phyloP scores from a whole-genome alignment of 1,140 invertebrate species.

The Diorhabda carinulata region DNA sequence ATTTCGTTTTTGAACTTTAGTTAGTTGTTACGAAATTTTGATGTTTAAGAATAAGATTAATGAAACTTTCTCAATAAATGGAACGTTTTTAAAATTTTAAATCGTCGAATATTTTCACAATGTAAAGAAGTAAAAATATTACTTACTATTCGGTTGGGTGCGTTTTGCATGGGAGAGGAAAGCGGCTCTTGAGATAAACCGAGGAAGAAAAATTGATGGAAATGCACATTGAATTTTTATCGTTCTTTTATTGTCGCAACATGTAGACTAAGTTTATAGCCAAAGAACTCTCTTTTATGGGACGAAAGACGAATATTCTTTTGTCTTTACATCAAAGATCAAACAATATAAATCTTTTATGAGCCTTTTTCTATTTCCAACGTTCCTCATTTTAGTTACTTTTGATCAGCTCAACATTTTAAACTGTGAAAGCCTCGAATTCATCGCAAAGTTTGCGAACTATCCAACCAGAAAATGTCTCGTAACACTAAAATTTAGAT shows the following conservation, averaged over 20 bases:
- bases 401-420: constrained; percentile 8
- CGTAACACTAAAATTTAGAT: no score
- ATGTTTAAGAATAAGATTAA: no score
- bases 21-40: no score
- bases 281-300: constrained; percentile 36
- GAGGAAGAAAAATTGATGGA: constrained; percentile 36
- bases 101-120: neutral
- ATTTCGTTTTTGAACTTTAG: no score
- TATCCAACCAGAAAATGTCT: no score
- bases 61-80: neutral
- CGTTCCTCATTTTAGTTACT: constrained; percentile 12
- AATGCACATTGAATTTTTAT: constrained; percentile 42
- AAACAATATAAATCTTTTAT: constrained; percentile 39
- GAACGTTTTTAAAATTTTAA: neutral
- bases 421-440: neutral
- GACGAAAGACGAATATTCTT: constrained; percentile 30
- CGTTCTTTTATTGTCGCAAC: constrained; percentile 42
- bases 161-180: constrained; percentile 25
- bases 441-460: no score
- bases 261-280: constrained; percentile 39
- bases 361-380: constrained; percentile 11
- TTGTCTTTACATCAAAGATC: constrained; percentile 37
- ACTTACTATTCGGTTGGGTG: constrained; percentile 13
- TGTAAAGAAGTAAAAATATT: constrained; percentile 3
- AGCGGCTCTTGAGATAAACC: constrained; percentile 27